These are phyloP conservation scores for Muschampia plurimacula DNA, from an alignment of 2,888 invertebrate species.

Conservation along the genomic window DNA sequence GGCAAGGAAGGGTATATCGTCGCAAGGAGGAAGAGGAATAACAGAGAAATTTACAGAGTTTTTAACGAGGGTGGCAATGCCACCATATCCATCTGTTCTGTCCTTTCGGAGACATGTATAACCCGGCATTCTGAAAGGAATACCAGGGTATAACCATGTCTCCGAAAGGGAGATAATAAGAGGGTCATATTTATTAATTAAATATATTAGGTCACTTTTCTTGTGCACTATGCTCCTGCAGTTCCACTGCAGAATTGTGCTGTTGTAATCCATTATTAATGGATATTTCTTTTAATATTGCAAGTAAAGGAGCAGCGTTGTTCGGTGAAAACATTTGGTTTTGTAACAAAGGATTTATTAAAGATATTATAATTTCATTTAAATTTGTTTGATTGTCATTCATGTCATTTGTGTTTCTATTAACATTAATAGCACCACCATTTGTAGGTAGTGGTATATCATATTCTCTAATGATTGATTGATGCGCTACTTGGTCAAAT, in stretches of 20 bases:
- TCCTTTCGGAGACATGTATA: constrained; percentile 26
- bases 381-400: background rate
- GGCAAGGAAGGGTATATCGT: too few relatives aligned
- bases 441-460: background rate
- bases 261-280: background rate
- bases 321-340: background rate
- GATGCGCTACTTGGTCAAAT: background rate
- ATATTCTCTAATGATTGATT: background rate
- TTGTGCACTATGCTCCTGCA: background rate
- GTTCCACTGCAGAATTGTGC: background rate
- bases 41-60: constrained; percentile 3
- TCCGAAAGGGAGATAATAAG: constrained; percentile 25
- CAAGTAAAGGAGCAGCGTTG: background rate
- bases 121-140: constrained; percentile 14
- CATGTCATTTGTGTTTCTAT: background rate
- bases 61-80: constrained; percentile 25
- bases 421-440: background rate
- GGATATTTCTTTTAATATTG: background rate
- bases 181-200: constrained; percentile 26
- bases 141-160: constrained; percentile 17
- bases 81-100: constrained; percentile 30
- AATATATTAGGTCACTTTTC: constrained; percentile 14
- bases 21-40: too few relatives aligned
- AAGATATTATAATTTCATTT: background rate
- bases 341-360: background rate